Evolutionary conservation across 2,888 invertebrate species (phyloP).

Genomic region (Podotricha telesiphe): DNA sequence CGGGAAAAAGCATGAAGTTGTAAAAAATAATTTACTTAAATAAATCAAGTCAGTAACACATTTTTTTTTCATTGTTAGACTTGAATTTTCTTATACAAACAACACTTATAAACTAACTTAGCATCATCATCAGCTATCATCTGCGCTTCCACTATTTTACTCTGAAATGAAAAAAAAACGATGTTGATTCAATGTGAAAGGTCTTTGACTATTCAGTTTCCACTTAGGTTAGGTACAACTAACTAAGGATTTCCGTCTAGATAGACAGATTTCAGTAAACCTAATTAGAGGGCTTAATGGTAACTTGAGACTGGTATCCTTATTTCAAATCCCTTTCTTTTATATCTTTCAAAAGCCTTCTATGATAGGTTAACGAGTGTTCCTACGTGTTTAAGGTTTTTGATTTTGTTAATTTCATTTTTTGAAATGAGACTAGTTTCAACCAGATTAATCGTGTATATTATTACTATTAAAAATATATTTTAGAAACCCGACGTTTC

Average conservation of each 20-base stretch:
- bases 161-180: neutral
- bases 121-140: neutral
- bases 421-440: too few species aligned
- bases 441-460: too few species aligned
- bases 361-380: neutral
- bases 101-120: too few species aligned
- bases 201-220: slow-evolving; percentile 32
- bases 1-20: too few species aligned
- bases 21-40: too few species aligned
- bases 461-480: too few species aligned
- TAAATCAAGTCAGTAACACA: too few species aligned
- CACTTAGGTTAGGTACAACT: slow-evolving; percentile 26
- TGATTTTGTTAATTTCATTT: too few species aligned
- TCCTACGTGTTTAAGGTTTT: neutral
- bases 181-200: slow-evolving; percentile 13
- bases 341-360: neutral
- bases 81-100: too few species aligned
- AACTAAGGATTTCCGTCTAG: slow-evolving; percentile 32
- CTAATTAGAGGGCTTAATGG: slow-evolving; percentile 33
- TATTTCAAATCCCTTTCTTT: slow-evolving; percentile 20
- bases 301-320: slow-evolving; percentile 30
- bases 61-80: too few species aligned
- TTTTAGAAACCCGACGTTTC: too few species aligned
- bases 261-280: slow-evolving; percentile 30
- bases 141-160: neutral